Evolutionary conservation across 1,140 invertebrate genomes (phyloP).

Genomic region (Coelopa frigida): DNA sequence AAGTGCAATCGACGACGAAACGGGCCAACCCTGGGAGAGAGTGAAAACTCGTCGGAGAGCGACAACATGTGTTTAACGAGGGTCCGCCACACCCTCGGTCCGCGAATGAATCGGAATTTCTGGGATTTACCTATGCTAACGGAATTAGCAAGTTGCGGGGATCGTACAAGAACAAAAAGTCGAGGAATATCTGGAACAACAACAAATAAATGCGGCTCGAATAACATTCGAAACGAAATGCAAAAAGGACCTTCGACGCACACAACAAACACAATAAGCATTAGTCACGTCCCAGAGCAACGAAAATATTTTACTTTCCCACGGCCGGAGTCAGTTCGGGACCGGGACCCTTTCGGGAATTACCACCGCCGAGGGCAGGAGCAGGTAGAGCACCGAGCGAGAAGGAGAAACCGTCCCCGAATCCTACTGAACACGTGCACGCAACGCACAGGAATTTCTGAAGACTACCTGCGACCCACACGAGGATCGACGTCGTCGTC

Average conservation of each 20-base stretch:
- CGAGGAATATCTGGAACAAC: neutral
- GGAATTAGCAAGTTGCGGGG: neutral
- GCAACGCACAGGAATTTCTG: too few species aligned
- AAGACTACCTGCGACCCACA: too few species aligned
- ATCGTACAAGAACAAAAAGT: neutral
- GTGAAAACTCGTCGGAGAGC: constrained; percentile 12
- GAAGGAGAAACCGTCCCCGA: too few species aligned
- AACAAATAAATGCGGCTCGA: constrained; percentile 2
- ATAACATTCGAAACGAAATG: constrained; percentile 3
- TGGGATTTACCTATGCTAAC: neutral
- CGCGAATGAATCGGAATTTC: neutral
- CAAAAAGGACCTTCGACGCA: neutral
- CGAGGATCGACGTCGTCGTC: too few species aligned
- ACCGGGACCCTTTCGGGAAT: neutral
- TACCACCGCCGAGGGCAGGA: neutral
- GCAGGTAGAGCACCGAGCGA: too few species aligned
- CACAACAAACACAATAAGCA: constrained; percentile 1
- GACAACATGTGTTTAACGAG: constrained; percentile 40
- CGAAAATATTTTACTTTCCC: constrained; percentile 11
- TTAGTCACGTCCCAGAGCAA: neutral
- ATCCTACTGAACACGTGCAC: too few species aligned
- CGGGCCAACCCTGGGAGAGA: constrained; percentile 2
- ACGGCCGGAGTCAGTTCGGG: constrained; percentile 1
- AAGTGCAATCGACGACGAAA: too few species aligned
- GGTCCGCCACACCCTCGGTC: constrained; percentile 21